A percentile compares a stretch with the other conserved stretches of the same genome.
Conservation (phyloP, 2,888 invertebrate species). For the Timema podura region DNA sequence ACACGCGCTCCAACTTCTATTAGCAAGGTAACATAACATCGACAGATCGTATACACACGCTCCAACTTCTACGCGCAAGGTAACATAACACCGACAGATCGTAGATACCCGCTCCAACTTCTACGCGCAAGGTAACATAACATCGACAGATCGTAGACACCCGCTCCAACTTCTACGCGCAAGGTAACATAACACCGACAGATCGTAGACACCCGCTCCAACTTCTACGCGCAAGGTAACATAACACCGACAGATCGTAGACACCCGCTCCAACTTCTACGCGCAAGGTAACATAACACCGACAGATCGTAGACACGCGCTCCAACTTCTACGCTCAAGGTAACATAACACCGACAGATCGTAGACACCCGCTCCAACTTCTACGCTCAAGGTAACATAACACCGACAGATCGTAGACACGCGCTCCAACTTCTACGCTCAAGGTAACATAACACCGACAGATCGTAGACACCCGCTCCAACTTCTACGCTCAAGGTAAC, state of each 20-base stretch:
- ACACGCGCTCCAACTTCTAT: background rate
- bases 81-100: slow-evolving; percentile 23
- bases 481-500: too few species aligned
- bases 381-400: too few species aligned
- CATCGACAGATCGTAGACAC: slow-evolving; percentile 24
- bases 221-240: background rate
- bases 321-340: too few species aligned
- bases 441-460: background rate
- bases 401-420: background rate
- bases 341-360: too few species aligned
- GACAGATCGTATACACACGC: too few species aligned
- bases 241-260: background rate
- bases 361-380: too few species aligned
- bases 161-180: background rate
- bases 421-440: background rate
- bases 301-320: too few species aligned
- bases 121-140: slow-evolving; percentile 23
- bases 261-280: background rate
- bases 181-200: background rate
- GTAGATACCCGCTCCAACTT: slow-evolving; percentile 21
- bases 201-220: too few species aligned
- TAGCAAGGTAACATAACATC: background rate
- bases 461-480: too few species aligned
- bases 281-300: background rate
- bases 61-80: background rate